Base-by-base conservation (phyloP, 2,888 invertebrate genomes). In the Patella pellucida region DNA sequence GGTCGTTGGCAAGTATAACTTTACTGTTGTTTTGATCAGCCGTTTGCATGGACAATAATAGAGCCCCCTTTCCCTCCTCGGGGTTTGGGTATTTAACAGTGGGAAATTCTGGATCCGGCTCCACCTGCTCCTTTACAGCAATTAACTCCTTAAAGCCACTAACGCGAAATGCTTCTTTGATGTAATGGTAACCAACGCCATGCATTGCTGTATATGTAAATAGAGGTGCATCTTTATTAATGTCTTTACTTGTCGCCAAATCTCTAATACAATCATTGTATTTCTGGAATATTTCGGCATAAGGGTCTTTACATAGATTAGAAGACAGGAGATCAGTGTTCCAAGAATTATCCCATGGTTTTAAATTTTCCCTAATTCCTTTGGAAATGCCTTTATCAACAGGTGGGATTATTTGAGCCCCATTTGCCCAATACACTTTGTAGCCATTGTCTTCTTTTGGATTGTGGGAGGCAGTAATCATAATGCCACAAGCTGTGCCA, bases 81-180 rank as follows among this genome's bases (percentile, higher is more conserved):
- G 99, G 99, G 92, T 99, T 99, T 0, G 99, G 99, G 92, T 97
- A 98, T 87, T 94, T 94, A 0, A 99, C 98, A 0, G 99, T 99
- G 0, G 98, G 95, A 92, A 99, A 99, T 76, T 99, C 97, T 0
- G 99, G 98, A 92, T 99, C 94, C 0, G 99, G 96, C 74, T 95
- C 93, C 82, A 94, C 94, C 92, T 94, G 91, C 80, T 91, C 89
- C 73, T 85, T 76, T 4, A 92, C 92, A 68, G 92, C 92, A 73
- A 92, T 89, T 71, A 87, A 82, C 3, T 86, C 83, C 27, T 86
- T 86, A 75, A 98, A 94, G 81, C 94, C 94, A 72, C 95, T 94
- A 14, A 92, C 91, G 80, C 94, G 92, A 87, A 98, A 96, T 2
- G 96, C 95, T 83, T 94, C 92, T 75, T 93, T 90, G 78, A 98